These are phyloP conservation scores for Agonopterix heracliana DNA, from an alignment of 2,888 invertebrate species.

Conservation along the genomic window DNA sequence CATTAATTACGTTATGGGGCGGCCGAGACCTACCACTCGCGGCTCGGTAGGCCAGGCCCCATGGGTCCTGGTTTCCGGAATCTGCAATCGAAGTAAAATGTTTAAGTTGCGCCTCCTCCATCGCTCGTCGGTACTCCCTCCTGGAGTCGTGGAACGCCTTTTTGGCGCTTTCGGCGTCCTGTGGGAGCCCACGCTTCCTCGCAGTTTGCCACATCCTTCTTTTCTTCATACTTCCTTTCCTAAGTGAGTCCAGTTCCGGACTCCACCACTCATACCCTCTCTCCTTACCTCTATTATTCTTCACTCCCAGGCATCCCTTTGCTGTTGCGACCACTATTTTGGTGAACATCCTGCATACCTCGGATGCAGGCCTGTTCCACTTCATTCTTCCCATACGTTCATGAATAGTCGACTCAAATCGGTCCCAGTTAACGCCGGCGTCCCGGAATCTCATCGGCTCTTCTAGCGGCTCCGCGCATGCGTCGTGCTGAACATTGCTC, in stretches of 20 bases:
- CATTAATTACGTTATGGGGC: slow-evolving; percentile 1
- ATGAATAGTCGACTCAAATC: not conserved
- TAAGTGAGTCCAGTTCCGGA: not conserved
- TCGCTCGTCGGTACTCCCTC: slow-evolving; percentile 5
- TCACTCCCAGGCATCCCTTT: not conserved
- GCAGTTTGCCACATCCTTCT: not conserved
- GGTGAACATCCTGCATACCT: not conserved
- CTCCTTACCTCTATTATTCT: not conserved
- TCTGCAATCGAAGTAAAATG: slow-evolving; percentile 6
- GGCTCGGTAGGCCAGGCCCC: slow-evolving; percentile 13
- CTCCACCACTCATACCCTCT: not conserved
- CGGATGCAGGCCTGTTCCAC: not conserved
- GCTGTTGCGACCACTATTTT: not conserved
- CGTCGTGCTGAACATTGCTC: not conserved
- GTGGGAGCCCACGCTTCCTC: too few species aligned
- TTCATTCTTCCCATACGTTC: not conserved
- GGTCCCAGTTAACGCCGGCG: not conserved
- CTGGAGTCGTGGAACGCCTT: not conserved
- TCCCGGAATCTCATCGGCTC: not conserved
- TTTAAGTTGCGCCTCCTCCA: slow-evolving; percentile 7
- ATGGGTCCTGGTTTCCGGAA: slow-evolving; percentile 14
- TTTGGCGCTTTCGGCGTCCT: too few species aligned
- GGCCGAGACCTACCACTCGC: slow-evolving; percentile 8
- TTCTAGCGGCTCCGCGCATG: not conserved
- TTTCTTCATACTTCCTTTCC: not conserved